Conservation (phyloP, 2,113 vertebrate genomes). For the Stegastes partitus region DNA sequence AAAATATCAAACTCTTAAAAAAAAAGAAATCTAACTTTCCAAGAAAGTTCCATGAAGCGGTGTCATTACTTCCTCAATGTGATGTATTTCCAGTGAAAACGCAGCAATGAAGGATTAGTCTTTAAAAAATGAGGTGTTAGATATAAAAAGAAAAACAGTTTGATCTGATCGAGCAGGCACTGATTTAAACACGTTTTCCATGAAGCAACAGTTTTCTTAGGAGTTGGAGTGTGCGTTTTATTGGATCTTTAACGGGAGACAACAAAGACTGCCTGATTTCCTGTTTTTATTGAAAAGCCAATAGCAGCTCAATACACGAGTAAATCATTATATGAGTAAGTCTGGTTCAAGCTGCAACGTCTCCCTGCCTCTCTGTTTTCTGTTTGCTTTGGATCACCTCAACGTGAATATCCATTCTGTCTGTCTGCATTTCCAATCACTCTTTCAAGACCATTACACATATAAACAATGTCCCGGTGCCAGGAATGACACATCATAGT, state of each 20-base stretch:
- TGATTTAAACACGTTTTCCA: slow-evolving; percentile 3
- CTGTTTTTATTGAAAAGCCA: slow-evolving; percentile 46
- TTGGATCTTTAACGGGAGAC: slow-evolving; percentile 26
- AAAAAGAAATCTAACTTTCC: background rate
- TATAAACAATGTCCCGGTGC: slow-evolving; percentile 27
- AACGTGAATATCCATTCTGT: slow-evolving; percentile 29
- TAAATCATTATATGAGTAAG: slow-evolving; percentile 32
- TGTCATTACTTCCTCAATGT: background rate
- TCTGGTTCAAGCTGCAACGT: slow-evolving; percentile 10
- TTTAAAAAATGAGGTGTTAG: background rate
- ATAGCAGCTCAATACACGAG: slow-evolving; percentile 20
- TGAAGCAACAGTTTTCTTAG: slow-evolving; percentile 13
- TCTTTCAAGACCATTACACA: slow-evolving; percentile 43
- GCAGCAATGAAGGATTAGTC: too few relatives aligned
- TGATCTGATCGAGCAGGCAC: background rate
- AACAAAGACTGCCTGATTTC: slow-evolving; percentile 33
- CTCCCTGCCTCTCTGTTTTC: slow-evolving; percentile 13
- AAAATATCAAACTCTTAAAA: background rate
- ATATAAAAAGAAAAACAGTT: background rate
- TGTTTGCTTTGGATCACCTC: slow-evolving; percentile 48
- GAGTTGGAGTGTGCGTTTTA: slow-evolving; percentile 21
- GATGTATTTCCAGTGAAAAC: too few relatives aligned
- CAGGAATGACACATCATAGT: slow-evolving; percentile 42
- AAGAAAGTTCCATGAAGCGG: too few relatives aligned
- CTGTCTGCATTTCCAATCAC: slow-evolving; percentile 37